phyloP scores from a whole-genome alignment of 2,888 invertebrate species.

The Cataglyphis altisquamis region DNA sequence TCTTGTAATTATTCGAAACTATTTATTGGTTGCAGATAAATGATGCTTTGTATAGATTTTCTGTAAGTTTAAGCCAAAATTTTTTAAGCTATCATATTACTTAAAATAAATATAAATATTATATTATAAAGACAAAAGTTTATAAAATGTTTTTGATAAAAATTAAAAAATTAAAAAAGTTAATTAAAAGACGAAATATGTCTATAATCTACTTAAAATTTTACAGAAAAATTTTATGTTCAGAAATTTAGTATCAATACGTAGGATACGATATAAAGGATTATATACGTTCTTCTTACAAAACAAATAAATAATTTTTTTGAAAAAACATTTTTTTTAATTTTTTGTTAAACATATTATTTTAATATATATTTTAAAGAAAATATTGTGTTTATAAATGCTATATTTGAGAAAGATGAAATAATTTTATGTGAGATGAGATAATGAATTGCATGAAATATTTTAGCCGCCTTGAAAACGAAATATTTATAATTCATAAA shows the following conservation, averaged over 20 bases:
- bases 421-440: neutral
- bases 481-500: slow-evolving; percentile 44
- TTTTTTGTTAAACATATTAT: neutral
- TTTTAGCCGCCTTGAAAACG: neutral
- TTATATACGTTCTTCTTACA: neutral
- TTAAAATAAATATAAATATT: neutral
- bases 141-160: neutral
- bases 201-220: neutral
- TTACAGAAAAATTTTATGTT: neutral
- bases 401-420: neutral
- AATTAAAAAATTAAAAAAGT: neutral
- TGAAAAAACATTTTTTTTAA: neutral
- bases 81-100: neutral
- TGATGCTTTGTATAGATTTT: neutral
- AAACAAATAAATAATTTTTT: neutral
- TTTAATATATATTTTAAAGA: neutral
- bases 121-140: neutral
- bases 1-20: neutral
- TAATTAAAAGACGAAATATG: neutral
- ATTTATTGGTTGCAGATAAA: slow-evolving; percentile 33
- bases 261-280: neutral
- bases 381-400: neutral
- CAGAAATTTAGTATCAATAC: neutral
- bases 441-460: neutral
- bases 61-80: neutral